Conservation (phyloP, 2,797 vertebrate species). For the Gambelia wislizenii region DNA sequence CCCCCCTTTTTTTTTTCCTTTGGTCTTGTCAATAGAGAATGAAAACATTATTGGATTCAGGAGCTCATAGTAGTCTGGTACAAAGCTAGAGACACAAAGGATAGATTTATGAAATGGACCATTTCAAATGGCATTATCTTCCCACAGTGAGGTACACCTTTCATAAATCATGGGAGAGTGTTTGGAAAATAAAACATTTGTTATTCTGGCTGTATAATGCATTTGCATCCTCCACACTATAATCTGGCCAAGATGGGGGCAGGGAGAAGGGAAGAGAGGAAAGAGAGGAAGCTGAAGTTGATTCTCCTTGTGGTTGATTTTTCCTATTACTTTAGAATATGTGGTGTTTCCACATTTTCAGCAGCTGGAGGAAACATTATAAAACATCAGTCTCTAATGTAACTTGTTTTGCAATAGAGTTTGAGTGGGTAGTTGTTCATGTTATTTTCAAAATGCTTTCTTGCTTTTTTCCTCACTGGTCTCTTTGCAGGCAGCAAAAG, state of each 20-base stretch:
- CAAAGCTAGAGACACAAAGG: slow-evolving; percentile 78
- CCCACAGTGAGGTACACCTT: slow-evolving; percentile 93
- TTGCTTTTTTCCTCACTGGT: too few species aligned
- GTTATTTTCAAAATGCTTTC: too few species aligned
- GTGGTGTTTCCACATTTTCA: background rate
- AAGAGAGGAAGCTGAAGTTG: background rate
- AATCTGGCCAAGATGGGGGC: slow-evolving; percentile 24
- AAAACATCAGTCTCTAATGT: background rate
- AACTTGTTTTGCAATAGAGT: slow-evolving; percentile 10
- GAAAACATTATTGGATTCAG: slow-evolving; percentile 88
- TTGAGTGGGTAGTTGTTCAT: background rate
- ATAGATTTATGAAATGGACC: slow-evolving; percentile 99
- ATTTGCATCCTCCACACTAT: slow-evolving; percentile 67
- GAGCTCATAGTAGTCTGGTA: slow-evolving; percentile 80
- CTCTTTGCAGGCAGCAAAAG: background rate
- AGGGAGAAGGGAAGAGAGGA: background rate
- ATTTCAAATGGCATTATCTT: slow-evolving; percentile 97
- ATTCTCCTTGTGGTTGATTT: slow-evolving; percentile 8
- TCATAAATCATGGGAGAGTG: slow-evolving; percentile 92
- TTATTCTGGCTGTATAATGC: slow-evolving; percentile 78
- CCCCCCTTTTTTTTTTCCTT: slow-evolving; percentile 35
- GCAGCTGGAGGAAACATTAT: background rate
- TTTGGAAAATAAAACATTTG: slow-evolving; percentile 89
- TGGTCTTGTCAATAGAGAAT: slow-evolving; percentile 85
- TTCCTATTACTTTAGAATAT: slow-evolving; percentile 32